Evolutionary conservation across 2,797 vertebrate genomes (phyloP).

Genomic region (Nasua narica): DNA sequence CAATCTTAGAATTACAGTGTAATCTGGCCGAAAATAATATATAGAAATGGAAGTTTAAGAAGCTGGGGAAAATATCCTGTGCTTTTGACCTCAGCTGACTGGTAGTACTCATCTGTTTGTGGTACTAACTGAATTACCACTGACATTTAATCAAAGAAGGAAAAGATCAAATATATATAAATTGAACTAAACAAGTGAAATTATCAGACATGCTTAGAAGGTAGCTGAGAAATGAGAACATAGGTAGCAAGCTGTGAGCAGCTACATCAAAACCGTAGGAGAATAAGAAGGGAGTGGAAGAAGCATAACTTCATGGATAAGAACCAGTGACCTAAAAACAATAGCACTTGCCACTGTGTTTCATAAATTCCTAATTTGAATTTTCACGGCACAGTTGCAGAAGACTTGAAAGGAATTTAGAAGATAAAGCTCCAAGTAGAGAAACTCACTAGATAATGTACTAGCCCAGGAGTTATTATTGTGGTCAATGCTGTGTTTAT

Average conservation of each 20-base stretch:
- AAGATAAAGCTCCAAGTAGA: neutral
- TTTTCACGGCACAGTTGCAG: neutral
- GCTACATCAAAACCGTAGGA: neutral
- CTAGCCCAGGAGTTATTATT: neutral
- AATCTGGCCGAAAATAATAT: neutral
- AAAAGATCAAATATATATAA: slow-evolving; percentile 25
- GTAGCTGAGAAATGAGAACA: neutral
- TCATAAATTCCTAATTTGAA: neutral
- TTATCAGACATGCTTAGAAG: neutral
- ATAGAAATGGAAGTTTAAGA: neutral
- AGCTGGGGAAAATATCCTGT: neutral
- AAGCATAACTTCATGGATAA: neutral
- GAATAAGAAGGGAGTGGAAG: neutral
- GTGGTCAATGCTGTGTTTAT: neutral
- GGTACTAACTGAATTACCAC: neutral
- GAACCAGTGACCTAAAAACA: neutral
- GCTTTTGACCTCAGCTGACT: neutral
- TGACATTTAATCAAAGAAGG: slow-evolving; percentile 42
- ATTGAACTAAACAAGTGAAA: slow-evolving; percentile 1
- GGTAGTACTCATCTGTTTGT: neutral
- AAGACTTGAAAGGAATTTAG: neutral
- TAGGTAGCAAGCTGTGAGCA: neutral
- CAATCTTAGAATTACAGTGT: neutral
- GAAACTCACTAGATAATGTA: neutral
- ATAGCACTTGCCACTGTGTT: neutral